Evolutionary conservation across 2,888 invertebrate species (phyloP), one percentile per base, ranked within the genome.

Genomic region (Tetrapedia diversipes): DNA sequence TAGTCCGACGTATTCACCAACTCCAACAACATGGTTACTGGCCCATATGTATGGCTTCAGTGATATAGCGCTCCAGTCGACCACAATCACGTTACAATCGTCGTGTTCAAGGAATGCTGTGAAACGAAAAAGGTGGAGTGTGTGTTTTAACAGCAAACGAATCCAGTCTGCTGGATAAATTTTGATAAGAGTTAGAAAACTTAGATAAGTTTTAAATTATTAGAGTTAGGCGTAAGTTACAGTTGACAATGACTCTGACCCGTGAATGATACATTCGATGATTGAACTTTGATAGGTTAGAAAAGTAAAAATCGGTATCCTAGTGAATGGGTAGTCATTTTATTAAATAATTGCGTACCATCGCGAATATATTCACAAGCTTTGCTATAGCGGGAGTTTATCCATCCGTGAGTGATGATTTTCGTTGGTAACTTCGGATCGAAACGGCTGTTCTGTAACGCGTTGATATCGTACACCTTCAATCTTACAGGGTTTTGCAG

Each of bases 371-470:
- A 19, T 4, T 69, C 77, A 61, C 89, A 88, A 2, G 87, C 75
- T 1, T n/a, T 0, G 41, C 84, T 84, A 1, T 57, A 54, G 10
- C 57, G 70, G 16, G 85, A 81, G 60, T 80, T 81, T 1, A 83
- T 37, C 86, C 89, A 90, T 34, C 90, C 90, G 43, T 90, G 90
- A 22, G 88, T 88, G 8, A 90, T 54, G 22, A 91, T 66, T 63
- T 82, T 86, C 4, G 90, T 90, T 0, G 87, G 84, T 56, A 79
- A 86, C 10, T 66, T 65, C 0, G 79, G 43, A 57, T 88, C 81
- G 45, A 90, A 89, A 22, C 65, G 43, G 60, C 87, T 89, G 0
- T 65, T 59, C 2, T 65, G 27, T 22, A 91, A 37, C 19, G 64
- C 39, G 0, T 79, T 49, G 4, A 49, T 29, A 16, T 90, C 86